A percentile compares a stretch with the other conserved stretches of the same genome.
Evolutionary conservation across 2,113 vertebrate species (phyloP).

Genomic region (Phoxinus phoxinus): DNA sequence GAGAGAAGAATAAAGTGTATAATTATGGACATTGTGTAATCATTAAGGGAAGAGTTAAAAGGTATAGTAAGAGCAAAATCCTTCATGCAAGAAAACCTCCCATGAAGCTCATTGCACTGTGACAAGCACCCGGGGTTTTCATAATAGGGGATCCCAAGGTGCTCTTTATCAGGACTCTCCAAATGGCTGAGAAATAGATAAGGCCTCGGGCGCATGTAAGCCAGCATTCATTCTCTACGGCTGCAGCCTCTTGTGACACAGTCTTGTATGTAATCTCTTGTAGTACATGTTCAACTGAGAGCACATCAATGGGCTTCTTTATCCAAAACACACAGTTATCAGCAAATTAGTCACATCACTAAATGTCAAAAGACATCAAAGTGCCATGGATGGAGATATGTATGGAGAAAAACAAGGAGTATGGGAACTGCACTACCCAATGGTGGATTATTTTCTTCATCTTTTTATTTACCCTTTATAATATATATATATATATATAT

Average conservation of each 20-base stretch:
- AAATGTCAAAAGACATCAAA: conserved; percentile 56
- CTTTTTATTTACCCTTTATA: no score
- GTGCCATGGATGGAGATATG: background rate
- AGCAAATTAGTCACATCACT: conserved; percentile 68
- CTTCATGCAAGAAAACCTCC: conserved; percentile 9
- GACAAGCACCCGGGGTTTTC: conserved; percentile 51
- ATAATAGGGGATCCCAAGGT: conserved; percentile 71
- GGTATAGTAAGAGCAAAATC: background rate
- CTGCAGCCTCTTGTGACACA: conserved; percentile 65
- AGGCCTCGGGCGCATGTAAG: conserved; percentile 60
- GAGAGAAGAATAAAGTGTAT: conserved; percentile 9
- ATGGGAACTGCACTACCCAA: background rate
- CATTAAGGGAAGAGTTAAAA: background rate
- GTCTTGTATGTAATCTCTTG: conserved; percentile 77
- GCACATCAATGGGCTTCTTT: conserved; percentile 73
- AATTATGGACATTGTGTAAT: background rate
- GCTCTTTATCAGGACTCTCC: conserved; percentile 75
- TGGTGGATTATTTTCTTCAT: background rate
- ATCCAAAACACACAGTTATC: conserved; percentile 61
- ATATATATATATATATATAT: no score
- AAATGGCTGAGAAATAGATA: conserved; percentile 71
- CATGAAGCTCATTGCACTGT: conserved; percentile 14
- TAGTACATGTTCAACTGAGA: conserved; percentile 71
- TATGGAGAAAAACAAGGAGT: background rate
- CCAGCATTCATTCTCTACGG: conserved; percentile 59